Conservation (phyloP, 2,113 vertebrate species). For the Pseudonaja textilis region DNA sequence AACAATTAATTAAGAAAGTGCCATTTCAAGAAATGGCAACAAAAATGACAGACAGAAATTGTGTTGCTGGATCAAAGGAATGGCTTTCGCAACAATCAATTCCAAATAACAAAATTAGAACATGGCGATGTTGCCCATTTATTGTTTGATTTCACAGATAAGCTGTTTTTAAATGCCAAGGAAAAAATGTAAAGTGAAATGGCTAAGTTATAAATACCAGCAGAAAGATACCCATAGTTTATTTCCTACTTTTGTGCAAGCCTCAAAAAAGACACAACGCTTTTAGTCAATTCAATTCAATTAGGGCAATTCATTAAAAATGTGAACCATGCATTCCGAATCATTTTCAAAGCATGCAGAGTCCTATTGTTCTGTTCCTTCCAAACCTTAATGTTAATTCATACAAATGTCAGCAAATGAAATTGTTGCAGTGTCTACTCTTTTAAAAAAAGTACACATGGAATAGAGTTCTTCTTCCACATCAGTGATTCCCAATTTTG, state of each 20-base stretch:
- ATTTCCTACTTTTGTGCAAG: not conserved
- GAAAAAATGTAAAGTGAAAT: conserved; percentile 10
- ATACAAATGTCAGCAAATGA: not conserved
- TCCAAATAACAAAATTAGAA: not conserved
- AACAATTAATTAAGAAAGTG: not conserved
- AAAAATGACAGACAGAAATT: not conserved
- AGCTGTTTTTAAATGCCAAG: not conserved
- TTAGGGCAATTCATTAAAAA: not conserved
- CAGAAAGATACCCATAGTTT: not conserved
- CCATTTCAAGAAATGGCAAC: not conserved
- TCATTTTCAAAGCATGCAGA: not conserved
- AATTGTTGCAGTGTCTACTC: not conserved
- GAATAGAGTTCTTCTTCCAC: not conserved
- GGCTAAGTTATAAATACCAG: not conserved
- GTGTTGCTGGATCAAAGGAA: not conserved
- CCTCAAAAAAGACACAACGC: not conserved
- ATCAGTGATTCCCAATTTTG: not conserved
- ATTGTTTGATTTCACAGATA: not conserved
- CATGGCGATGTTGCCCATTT: no score
- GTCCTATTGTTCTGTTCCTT: not conserved
- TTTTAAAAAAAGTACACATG: not conserved
- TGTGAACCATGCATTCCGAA: not conserved
- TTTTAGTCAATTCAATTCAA: not conserved
- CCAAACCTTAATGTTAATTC: not conserved
- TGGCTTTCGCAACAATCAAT: not conserved